phyloP scores from a whole-genome alignment of 64 coral and sea anemone genomes.

The Porites lutea region DNA sequence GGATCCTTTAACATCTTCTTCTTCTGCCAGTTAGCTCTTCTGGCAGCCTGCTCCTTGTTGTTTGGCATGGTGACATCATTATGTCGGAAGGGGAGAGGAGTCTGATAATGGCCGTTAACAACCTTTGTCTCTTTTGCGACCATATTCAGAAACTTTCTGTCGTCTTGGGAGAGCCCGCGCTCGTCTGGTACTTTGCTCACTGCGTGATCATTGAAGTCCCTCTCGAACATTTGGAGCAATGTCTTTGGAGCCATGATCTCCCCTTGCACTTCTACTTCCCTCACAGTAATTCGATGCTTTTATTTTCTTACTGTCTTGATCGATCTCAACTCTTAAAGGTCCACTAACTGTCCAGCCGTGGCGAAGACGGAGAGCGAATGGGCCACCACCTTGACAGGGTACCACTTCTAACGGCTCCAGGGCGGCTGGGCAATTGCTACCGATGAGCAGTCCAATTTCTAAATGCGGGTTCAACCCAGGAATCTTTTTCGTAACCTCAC shows the following conservation, averaged over 20 bases:
- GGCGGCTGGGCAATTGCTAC: conserved; percentile 44
- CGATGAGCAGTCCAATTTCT: conserved; percentile 74
- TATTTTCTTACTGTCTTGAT: neutral
- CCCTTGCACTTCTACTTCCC: conserved; percentile 41
- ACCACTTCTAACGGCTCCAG: conserved; percentile 65
- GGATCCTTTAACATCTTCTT: conserved; percentile 8
- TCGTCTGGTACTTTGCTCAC: neutral
- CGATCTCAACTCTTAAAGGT: conserved; percentile 1
- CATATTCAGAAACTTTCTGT: conserved; percentile 45
- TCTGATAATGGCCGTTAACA: conserved; percentile 59
- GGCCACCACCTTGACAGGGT: conserved; percentile 45
- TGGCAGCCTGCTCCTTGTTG: conserved; percentile 40
- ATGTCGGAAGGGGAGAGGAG: conserved; percentile 53
- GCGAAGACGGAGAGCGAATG: conserved; percentile 54
- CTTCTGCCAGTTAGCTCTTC: conserved; percentile 45
- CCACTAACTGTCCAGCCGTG: conserved; percentile 79
- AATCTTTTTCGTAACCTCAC: conserved; percentile 39
- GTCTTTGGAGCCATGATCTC: conserved; percentile 36
- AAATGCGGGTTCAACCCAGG: conserved; percentile 50
- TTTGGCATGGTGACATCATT: conserved; percentile 36
- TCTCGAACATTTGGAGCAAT: conserved; percentile 44
- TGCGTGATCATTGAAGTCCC: conserved; percentile 54
- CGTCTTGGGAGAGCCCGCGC: conserved; percentile 32
- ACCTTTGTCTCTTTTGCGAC: neutral
- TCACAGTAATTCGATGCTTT: conserved; percentile 47